Percentiles rank a stretch among this genome's conserved stretches.
phyloP scores from a whole-genome alignment of 2,113 vertebrate genomes.

The Melanotaenia duboulayi region DNA sequence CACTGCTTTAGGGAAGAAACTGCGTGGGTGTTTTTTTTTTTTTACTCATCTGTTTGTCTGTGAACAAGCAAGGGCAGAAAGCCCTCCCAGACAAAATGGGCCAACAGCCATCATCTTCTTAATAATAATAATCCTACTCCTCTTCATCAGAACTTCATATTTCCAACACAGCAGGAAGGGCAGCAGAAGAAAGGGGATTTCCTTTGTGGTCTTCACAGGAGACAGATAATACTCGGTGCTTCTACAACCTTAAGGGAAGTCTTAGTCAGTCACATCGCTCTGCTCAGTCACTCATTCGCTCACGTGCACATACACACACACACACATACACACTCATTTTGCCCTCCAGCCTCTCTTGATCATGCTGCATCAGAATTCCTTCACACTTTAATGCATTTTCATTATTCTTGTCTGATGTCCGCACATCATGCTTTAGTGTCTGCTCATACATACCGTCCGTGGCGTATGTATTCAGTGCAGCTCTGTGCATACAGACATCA shows the following conservation, averaged over 20 bases:
- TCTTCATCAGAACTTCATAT: constrained; percentile 37
- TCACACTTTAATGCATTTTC: constrained; percentile 65
- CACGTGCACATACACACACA: constrained; percentile 18
- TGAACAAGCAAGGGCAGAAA: constrained; percentile 51
- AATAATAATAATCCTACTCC: constrained; percentile 29
- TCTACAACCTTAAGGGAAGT: constrained; percentile 40
- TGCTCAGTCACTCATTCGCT: constrained; percentile 34
- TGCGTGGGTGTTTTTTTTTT: constrained; percentile 37
- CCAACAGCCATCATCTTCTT: constrained; percentile 58
- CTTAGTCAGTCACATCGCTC: constrained; percentile 43
- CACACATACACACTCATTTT: constrained; percentile 4
- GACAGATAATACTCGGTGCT: constrained; percentile 24
- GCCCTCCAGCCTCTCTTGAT: constrained; percentile 51
- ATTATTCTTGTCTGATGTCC: constrained; percentile 69
- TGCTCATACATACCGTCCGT: constrained; percentile 75
- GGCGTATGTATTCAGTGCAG: constrained; percentile 76
- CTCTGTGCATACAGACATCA: constrained; percentile 67
- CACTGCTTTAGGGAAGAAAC: constrained; percentile 42
- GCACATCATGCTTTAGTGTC: constrained; percentile 70
- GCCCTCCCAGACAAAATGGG: constrained; percentile 70
- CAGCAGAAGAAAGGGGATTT: constrained; percentile 11
- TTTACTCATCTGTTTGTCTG: constrained; percentile 27
- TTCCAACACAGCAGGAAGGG: constrained; percentile 5
- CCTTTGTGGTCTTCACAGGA: constrained; percentile 3
- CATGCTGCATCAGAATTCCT: constrained; percentile 70